Conservation (phyloP, 2,888 invertebrate species). For the Sinotaia quadrata region DNA sequence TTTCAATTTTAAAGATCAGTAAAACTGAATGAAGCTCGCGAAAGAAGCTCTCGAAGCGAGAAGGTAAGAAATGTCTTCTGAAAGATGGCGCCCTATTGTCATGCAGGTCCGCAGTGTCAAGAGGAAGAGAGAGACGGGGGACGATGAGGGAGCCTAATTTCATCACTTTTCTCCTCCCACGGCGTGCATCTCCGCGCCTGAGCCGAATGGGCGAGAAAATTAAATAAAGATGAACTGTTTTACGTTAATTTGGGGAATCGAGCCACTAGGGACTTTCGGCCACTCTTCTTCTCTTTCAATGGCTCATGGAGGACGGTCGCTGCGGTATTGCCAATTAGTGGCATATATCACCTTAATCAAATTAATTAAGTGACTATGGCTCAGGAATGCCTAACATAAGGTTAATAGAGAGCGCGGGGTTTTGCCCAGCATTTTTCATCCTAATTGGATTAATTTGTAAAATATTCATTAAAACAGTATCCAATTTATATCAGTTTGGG, state of each 20-base stretch:
- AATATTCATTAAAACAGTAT: conserved; percentile 58
- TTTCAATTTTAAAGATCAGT: too few relatives aligned
- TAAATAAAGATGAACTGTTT: conserved; percentile 41
- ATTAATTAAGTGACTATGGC: conserved; percentile 44
- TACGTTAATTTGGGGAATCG: conserved; percentile 40
- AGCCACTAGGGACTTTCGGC: conserved; percentile 29
- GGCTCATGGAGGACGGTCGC: conserved; percentile 18
- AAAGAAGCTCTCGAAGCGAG: conserved; percentile 12
- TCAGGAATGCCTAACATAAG: conserved; percentile 37
- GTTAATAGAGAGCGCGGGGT: conserved; percentile 38
- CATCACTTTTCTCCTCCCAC: conserved; percentile 31
- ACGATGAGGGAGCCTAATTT: conserved; percentile 29
- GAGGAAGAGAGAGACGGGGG: conserved; percentile 1
- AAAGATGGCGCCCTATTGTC: conserved; percentile 21
- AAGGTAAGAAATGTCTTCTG: conserved; percentile 11
- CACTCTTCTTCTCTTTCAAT: conserved; percentile 29
- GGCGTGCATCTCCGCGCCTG: conserved; percentile 30
- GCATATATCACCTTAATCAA: conserved; percentile 48
- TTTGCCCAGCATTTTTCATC: conserved; percentile 28
- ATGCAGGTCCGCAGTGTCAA: conserved; percentile 10
- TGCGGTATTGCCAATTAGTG: conserved; percentile 43
- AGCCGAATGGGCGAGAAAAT: conserved; percentile 25
- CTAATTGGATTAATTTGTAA: conserved; percentile 60
- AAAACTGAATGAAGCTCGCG: neutral
- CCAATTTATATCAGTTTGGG: conserved; percentile 44